Evolutionary conservation across 2,888 invertebrate genomes (phyloP).

Genomic region (Machimus atricapillus): DNA sequence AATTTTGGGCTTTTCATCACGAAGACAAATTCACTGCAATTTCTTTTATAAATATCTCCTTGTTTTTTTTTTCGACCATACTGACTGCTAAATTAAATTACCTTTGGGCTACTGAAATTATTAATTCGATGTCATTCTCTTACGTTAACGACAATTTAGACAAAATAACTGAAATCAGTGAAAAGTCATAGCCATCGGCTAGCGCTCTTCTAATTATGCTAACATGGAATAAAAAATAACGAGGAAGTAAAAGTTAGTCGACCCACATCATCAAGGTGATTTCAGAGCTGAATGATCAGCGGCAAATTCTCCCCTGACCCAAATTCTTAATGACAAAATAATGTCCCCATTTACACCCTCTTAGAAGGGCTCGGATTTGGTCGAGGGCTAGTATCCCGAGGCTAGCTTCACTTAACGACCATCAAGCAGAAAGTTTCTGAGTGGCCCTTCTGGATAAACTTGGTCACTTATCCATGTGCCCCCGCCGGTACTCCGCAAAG

Average conservation of each 20-base stretch:
- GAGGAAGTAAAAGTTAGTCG: constrained; percentile 15
- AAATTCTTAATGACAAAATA: constrained; percentile 35
- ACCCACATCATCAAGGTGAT: constrained; percentile 29
- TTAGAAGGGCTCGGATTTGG: constrained; percentile 23
- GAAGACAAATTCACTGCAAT: not conserved
- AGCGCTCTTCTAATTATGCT: not conserved
- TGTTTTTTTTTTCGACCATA: not conserved
- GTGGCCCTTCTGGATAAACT: constrained; percentile 5
- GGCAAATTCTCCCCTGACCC: constrained; percentile 6
- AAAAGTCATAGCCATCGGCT: not conserved
- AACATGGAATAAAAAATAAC: not conserved
- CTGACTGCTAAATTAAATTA: not conserved
- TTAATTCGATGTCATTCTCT: not conserved
- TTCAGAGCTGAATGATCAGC: constrained; percentile 28
- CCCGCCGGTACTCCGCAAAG: not conserved
- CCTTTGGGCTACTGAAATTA: not conserved
- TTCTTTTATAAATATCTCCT: not conserved
- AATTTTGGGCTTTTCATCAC: not conserved
- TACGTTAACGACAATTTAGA: not conserved
- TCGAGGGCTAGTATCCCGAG: not conserved
- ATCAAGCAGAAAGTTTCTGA: constrained; percentile 8
- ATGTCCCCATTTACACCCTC: constrained; percentile 29
- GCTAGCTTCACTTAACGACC: constrained; percentile 21
- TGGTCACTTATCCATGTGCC: constrained; percentile 14
- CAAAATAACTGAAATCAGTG: not conserved